These are phyloP conservation scores for Drosophila carrolli DNA, from an alignment of 1,140 invertebrate species.

Conservation along the genomic window DNA sequence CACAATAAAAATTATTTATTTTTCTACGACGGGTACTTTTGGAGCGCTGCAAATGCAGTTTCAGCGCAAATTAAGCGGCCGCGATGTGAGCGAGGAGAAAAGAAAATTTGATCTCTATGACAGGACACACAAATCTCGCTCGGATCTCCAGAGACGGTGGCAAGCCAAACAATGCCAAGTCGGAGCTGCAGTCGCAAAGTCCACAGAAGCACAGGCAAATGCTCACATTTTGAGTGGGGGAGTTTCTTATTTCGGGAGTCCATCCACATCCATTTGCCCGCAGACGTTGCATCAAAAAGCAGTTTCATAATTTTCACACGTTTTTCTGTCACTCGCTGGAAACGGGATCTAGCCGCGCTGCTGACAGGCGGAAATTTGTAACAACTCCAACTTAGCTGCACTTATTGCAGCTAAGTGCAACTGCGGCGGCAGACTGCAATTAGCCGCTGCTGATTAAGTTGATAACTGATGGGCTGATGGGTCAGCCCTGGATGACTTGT, in stretches of 20 bases:
- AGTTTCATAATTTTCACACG: conserved; percentile 80
- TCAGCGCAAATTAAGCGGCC: conserved; percentile 41
- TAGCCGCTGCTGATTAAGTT: conserved; percentile 52
- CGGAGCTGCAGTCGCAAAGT: conserved; percentile 6
- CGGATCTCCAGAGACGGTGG: conserved; percentile 52
- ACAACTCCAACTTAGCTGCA: conserved; percentile 51
- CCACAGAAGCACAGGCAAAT: conserved; percentile 60
- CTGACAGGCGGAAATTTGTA: conserved; percentile 79
- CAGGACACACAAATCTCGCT: conserved; percentile 75
- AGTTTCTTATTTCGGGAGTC: conserved; percentile 56
- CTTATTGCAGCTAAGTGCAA: conserved; percentile 66
- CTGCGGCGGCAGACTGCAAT: conserved; percentile 65
- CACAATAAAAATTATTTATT: conserved; percentile 60
- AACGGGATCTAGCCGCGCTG: conserved; percentile 42
- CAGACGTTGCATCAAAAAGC: conserved; percentile 61
- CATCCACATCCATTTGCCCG: conserved; percentile 35
- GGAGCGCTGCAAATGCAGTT: conserved; percentile 40
- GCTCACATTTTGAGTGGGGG: conserved; percentile 55
- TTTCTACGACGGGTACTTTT: conserved; percentile 42
- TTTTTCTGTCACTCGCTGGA: conserved; percentile 58
- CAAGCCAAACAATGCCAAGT: conserved; percentile 34
- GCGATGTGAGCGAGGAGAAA: conserved; percentile 29
- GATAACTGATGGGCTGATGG: conserved; percentile 58
- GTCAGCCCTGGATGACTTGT: conserved; percentile 54
- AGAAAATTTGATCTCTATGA: conserved; percentile 63